Base-by-base conservation (phyloP, 2,113 vertebrate genomes). In the Pungitius pungitius region DNA sequence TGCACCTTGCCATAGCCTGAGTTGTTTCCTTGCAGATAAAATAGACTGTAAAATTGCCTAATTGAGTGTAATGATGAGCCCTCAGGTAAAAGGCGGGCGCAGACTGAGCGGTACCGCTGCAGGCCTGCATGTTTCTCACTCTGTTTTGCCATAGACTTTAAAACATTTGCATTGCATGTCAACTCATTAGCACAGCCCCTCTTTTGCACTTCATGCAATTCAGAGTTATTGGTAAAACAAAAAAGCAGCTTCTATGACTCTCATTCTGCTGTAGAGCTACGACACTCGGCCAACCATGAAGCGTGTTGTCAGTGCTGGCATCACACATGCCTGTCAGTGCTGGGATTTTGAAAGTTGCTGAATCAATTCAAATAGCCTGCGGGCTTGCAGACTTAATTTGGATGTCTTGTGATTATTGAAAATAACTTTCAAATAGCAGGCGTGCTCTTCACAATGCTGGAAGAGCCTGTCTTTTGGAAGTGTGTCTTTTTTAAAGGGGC, bases 1-100 rank as follows among this genome's bases (percentile, higher is more conserved):
- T 78, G 73, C 87, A 87, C 86, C 83, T 90, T 87, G 82, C 60
- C 73, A 69, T 64, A 51, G 22, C 60, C 82, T 20, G 45, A 14
- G 73, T 47, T 85, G 76, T 82, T 83, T 64, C 78, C 87, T 78
- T 35, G 4, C 78, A 87, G 86, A 90, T 88, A 91, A 94, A 92
- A 86, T 86, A 92, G 90, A 87, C 88, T 90, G 89, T 86, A 89
- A 85, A 90, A 94, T 93, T 92, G 92, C 91, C 92, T 89, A 90
- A 93, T 94, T 92, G 90, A 92, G 89, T 90, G 88, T 90, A 91
- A 90, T 89, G 90, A 90, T 86, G 82, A 84, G 84, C 89, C 90
- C 91, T 82, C 65, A 78, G 86, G 89, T 90, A 77, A 92, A 73
- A 88, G 62, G 51, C 54, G 37, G 54, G 55, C 0, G 39, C 64